Conservation (phyloP, 2,113 vertebrate species). For the Noctilio leporinus region DNA sequence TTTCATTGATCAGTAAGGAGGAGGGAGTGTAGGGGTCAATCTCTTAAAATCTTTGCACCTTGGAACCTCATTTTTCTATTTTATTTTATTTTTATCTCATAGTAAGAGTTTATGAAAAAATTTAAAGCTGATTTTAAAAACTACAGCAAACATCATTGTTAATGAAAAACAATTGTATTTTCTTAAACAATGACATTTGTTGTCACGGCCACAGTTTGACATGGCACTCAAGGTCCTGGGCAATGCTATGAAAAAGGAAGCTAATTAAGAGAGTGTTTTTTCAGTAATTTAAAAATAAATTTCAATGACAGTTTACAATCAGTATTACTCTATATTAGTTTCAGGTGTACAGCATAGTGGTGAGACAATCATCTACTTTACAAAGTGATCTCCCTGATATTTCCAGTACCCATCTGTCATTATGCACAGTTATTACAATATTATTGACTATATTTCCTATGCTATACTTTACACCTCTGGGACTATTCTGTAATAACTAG, state of each 20-base stretch:
- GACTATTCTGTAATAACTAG: not conserved
- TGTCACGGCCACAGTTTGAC: not conserved
- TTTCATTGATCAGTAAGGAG: not conserved
- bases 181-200: not conserved
- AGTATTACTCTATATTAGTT: not conserved
- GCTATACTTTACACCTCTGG: not conserved
- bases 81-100: not conserved
- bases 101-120: not conserved
- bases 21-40: not conserved
- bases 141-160: not conserved
- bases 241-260: not conserved
- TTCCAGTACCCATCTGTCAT: not conserved
- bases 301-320: not conserved
- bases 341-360: not conserved
- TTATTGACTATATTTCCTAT: not conserved
- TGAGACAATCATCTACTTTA: not conserved
- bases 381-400: not conserved
- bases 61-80: not conserved
- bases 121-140: not conserved
- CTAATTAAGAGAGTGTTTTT: not conserved
- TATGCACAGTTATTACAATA: not conserved
- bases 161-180: not conserved
- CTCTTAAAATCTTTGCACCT: not conserved
- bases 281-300: not conserved
- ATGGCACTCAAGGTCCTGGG: not conserved